phyloP scores from a whole-genome alignment of 1,140 invertebrate species.

The Drosophila funebris region DNA sequence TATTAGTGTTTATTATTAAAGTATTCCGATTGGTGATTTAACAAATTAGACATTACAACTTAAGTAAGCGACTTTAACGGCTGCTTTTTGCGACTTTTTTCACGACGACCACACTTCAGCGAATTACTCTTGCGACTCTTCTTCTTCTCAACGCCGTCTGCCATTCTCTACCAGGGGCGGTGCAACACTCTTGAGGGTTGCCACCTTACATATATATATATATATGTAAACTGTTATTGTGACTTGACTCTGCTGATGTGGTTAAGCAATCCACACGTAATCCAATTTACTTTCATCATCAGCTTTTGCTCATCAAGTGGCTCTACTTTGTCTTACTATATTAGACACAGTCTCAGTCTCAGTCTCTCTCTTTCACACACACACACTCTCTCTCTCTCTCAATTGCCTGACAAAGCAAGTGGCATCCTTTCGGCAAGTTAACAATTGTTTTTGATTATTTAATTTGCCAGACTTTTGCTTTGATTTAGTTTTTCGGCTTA shows the following conservation, averaged over 20 bases:
- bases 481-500: conserved; percentile 69
- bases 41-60: too few species aligned
- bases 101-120: too few species aligned
- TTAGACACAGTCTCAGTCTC: too few species aligned
- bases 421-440: conserved; percentile 17
- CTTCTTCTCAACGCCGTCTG: too few species aligned
- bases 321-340: conserved; percentile 17
- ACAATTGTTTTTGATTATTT: conserved; percentile 79
- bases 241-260: conserved; percentile 16
- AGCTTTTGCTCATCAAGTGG: conserved; percentile 17
- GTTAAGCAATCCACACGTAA: conserved; percentile 69
- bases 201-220: neutral
- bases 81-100: too few species aligned
- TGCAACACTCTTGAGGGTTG: too few species aligned
- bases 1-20: too few species aligned
- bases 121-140: too few species aligned
- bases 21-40: too few species aligned
- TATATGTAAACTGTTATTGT: conserved; percentile 14
- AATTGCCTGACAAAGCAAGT: neutral
- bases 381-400: conserved; percentile 10
- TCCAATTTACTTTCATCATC: conserved; percentile 58
- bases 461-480: conserved; percentile 77
- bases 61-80: too few species aligned
- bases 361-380: conserved; percentile 9
- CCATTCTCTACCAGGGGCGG: too few species aligned